Percentiles rank a stretch among this genome's conserved stretches.
Evolutionary conservation across 1,140 invertebrate genomes (phyloP).

Genomic region (Pseudomyrmex pallidus): DNA sequence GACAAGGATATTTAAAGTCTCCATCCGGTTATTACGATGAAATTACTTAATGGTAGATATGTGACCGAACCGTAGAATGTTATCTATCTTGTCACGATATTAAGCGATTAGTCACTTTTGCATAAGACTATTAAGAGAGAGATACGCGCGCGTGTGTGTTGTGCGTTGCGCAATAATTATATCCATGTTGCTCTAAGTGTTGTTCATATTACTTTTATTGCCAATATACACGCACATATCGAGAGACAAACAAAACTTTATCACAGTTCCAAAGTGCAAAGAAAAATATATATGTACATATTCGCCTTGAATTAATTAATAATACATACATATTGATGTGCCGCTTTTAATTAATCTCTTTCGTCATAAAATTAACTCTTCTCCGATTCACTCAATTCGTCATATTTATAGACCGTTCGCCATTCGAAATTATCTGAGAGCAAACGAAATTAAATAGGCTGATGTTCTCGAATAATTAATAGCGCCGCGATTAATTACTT

Average conservation of each 20-base stretch:
- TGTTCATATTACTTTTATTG: background rate
- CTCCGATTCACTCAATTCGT: conserved; percentile 11
- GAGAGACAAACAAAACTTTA: no score
- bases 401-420: conserved; percentile 30
- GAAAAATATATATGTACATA: no score
- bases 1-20: conserved; percentile 21
- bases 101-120: conserved; percentile 28
- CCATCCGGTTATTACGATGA: conserved; percentile 6
- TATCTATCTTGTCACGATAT: conserved; percentile 18
- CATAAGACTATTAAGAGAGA: background rate
- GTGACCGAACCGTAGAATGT: background rate
- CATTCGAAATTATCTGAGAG: conserved; percentile 34
- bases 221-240: background rate
- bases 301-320: background rate
- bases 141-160: background rate
- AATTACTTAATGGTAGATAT: conserved; percentile 33
- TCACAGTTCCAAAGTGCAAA: background rate
- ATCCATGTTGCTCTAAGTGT: background rate
- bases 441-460: conserved; percentile 49
- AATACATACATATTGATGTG: background rate
- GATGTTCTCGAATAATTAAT: conserved; percentile 43
- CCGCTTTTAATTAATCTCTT: conserved; percentile 39
- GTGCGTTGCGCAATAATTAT: background rate
- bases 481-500: conserved; percentile 38
- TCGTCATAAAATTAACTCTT: conserved; percentile 44